Evolutionary conservation across 2,113 vertebrate species (phyloP).

Genomic region (Scolopax mira): DNA sequence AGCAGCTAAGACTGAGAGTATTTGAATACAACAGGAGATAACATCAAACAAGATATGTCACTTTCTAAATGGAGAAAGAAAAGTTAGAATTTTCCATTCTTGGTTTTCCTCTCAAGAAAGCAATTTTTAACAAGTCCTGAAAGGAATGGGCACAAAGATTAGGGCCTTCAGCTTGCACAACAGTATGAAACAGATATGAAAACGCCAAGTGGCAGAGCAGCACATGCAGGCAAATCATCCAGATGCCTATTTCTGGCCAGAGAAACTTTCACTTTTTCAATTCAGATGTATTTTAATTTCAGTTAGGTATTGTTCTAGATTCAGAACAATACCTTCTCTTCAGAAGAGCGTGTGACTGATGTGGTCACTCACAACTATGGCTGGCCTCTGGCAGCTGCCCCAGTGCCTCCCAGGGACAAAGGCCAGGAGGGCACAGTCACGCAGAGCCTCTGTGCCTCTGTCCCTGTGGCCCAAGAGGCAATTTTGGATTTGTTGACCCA

Average conservation of each 20-base stretch:
- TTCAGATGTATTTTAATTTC: neutral
- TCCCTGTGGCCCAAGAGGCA: neutral
- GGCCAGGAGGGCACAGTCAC: neutral
- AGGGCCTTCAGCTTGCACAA: neutral
- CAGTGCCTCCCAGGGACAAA: accelerated
- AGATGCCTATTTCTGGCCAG: neutral
- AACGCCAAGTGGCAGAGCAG: neutral
- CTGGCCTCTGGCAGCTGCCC: neutral
- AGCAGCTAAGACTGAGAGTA: neutral
- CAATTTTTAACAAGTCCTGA: neutral
- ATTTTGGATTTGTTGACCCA: neutral
- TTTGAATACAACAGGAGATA: neutral
- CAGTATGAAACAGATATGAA: neutral
- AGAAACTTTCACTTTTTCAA: neutral
- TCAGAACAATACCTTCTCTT: too few relatives aligned
- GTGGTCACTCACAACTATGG: accelerated
- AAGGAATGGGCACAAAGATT: neutral
- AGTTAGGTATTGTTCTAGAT: neutral
- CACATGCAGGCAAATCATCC: neutral
- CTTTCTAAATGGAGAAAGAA: neutral
- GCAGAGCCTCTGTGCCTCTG: neutral
- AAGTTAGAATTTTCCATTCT: neutral
- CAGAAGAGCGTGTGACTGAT: accelerated
- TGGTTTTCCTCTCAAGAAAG: neutral
- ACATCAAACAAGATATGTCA: too few relatives aligned